Evolutionary conservation across 2,113 vertebrate genomes (phyloP).

Genomic region (Lipophrys pholis): DNA sequence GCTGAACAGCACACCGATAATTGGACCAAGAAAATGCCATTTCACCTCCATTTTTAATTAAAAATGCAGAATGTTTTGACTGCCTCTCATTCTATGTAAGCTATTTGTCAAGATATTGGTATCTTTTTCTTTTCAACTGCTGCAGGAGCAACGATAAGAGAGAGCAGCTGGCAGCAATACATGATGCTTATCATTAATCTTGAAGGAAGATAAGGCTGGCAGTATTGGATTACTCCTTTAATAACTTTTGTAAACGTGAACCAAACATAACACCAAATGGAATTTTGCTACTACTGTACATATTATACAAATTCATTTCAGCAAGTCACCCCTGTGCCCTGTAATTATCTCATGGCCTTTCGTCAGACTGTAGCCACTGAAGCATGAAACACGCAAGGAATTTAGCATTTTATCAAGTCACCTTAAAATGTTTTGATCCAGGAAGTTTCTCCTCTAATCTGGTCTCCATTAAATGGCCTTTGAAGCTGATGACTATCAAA

Average conservation of each 20-base stretch:
- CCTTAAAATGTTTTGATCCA: conserved; percentile 16
- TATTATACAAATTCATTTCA: neutral
- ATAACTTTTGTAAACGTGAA: neutral
- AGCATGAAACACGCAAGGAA: neutral
- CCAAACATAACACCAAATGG: neutral
- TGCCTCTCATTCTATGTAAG: neutral
- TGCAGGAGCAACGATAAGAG: neutral
- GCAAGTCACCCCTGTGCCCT: neutral
- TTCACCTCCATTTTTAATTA: neutral
- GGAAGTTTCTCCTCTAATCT: neutral
- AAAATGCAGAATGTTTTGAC: neutral
- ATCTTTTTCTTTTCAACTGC: neutral
- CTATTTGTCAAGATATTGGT: neutral
- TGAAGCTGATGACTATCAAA: conserved; percentile 17
- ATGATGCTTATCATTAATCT: neutral
- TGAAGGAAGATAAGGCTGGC: neutral
- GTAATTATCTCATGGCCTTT: conserved; percentile 19
- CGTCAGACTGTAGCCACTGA: neutral
- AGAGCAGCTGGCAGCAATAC: neutral
- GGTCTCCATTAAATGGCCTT: neutral
- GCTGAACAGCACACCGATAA: neutral
- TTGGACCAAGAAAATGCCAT: neutral
- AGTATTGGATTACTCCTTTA: neutral
- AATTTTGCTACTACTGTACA: neutral
- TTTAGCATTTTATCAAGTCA: conserved; percentile 23